Conservation (phyloP, 2,113 vertebrate genomes). For the Cichladusa arquata region DNA sequence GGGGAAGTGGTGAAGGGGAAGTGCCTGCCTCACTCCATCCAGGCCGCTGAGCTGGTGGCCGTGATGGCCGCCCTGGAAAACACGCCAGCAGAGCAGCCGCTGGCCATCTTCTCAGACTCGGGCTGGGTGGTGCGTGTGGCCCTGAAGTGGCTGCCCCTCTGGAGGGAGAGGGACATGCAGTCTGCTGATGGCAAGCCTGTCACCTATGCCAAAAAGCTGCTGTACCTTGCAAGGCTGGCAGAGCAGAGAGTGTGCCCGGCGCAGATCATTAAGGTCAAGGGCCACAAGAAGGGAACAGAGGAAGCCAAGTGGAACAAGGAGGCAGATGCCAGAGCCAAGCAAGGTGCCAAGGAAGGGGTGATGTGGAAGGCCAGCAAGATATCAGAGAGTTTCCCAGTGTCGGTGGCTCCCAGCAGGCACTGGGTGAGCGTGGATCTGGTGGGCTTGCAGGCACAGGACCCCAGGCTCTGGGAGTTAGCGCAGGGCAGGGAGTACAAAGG, state of each 20-base stretch:
- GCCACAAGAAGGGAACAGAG: constrained; percentile 53
- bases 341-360: constrained; percentile 39
- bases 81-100: background rate
- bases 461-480: background rate
- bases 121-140: constrained; percentile 29
- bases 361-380: constrained; percentile 48
- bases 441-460: constrained; percentile 46
- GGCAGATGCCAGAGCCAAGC: constrained; percentile 35
- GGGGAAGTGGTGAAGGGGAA: constrained; percentile 50
- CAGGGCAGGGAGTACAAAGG: constrained; percentile 35
- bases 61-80: constrained; percentile 20
- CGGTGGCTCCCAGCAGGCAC: background rate
- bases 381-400: background rate
- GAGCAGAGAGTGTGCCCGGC: background rate
- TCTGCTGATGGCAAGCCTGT: constrained; percentile 10
- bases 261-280: constrained; percentile 49
- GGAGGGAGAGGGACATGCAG: constrained; percentile 50
- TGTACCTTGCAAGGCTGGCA: constrained; percentile 6
- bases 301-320: constrained; percentile 63
- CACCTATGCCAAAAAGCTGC: constrained; percentile 51
- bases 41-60: constrained; percentile 40
- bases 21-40: constrained; percentile 51
- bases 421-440: constrained; percentile 5
- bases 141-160: constrained; percentile 19
- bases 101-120: constrained; percentile 34